These are phyloP conservation scores for Callionymus lyra DNA, from an alignment of 2,113 vertebrate genomes.

Conservation along the genomic window DNA sequence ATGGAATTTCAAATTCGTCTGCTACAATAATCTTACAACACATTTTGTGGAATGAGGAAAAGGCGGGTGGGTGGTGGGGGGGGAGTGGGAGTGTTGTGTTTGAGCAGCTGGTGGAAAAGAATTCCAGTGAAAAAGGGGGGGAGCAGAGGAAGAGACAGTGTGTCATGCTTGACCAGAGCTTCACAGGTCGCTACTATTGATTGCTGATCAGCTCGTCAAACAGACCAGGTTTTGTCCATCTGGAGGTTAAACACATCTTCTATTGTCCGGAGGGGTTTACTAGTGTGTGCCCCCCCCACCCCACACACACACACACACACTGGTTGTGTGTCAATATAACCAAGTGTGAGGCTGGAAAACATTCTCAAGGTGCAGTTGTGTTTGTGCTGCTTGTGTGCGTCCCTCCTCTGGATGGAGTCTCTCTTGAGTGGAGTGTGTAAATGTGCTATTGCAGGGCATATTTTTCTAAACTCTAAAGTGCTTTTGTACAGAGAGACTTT, in stretches of 20 bases:
- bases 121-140: constrained; percentile 7
- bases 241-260: constrained; percentile 18
- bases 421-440: constrained; percentile 31
- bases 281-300: constrained; percentile 1
- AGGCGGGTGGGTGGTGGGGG: no score
- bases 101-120: constrained; percentile 47
- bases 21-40: constrained; percentile 34
- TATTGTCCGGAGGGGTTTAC: constrained; percentile 11
- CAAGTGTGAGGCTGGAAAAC: background rate
- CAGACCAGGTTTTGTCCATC: constrained; percentile 34
- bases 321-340: constrained; percentile 23
- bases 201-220: constrained; percentile 32
- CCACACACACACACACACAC: no score
- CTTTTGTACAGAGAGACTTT: constrained; percentile 60
- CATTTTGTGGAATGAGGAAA: constrained; percentile 11
- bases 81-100: constrained; percentile 28
- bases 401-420: constrained; percentile 35
- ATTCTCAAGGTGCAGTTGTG: constrained; percentile 5
- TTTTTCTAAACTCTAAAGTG: constrained; percentile 56
- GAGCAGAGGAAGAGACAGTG: constrained; percentile 7
- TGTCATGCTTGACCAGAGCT: constrained; percentile 19
- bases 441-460: constrained; percentile 20
- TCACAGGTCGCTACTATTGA: constrained; percentile 26
- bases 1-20: constrained; percentile 29
- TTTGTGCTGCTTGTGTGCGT: constrained; percentile 28